Evolutionary conservation across 2,888 invertebrate genomes (phyloP).

Genomic region (Portevinia maculata): DNA sequence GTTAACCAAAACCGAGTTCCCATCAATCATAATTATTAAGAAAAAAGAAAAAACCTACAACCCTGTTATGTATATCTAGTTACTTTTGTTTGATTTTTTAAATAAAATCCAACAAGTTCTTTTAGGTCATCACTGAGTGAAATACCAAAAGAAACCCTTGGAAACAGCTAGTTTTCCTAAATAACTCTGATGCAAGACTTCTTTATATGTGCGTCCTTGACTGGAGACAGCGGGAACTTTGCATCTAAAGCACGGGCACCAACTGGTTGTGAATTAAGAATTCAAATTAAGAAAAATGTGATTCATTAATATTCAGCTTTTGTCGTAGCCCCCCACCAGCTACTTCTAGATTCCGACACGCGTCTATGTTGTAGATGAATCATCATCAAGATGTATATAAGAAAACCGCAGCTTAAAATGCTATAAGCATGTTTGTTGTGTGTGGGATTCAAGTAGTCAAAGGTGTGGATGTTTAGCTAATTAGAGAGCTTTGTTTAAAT

Average conservation of each 20-base stretch:
- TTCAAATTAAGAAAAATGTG: slow-evolving; percentile 35
- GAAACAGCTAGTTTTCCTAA: slow-evolving; percentile 25
- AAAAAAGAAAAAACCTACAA: background rate
- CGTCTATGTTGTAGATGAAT: slow-evolving; percentile 43
- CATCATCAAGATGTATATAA: slow-evolving; percentile 49
- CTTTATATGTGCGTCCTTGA: slow-evolving; percentile 38
- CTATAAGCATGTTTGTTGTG: slow-evolving; percentile 9
- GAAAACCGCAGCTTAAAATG: slow-evolving; percentile 36
- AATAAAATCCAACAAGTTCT: slow-evolving; percentile 11
- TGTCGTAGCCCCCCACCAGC: background rate
- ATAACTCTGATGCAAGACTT: slow-evolving; percentile 32
- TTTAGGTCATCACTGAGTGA: slow-evolving; percentile 10
- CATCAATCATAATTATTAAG: slow-evolving; percentile 52
- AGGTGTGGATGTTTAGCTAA: slow-evolving; percentile 52
- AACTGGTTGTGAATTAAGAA: slow-evolving; percentile 46
- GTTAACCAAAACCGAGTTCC: background rate
- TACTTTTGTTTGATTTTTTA: background rate
- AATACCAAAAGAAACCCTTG: background rate
- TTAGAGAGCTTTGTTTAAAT: slow-evolving; percentile 50
- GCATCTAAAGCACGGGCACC: slow-evolving; percentile 2
- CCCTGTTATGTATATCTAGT: background rate
- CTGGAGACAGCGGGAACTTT: background rate
- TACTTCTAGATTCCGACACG: slow-evolving; percentile 50
- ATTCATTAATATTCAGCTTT: slow-evolving; percentile 53
- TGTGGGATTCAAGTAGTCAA: slow-evolving; percentile 49